Percentiles rank a stretch among this genome's conserved stretches.
These are phyloP conservation scores for Aporrectodea caliginosa DNA, from an alignment of 1,140 invertebrate species.

Conservation along the genomic window DNA sequence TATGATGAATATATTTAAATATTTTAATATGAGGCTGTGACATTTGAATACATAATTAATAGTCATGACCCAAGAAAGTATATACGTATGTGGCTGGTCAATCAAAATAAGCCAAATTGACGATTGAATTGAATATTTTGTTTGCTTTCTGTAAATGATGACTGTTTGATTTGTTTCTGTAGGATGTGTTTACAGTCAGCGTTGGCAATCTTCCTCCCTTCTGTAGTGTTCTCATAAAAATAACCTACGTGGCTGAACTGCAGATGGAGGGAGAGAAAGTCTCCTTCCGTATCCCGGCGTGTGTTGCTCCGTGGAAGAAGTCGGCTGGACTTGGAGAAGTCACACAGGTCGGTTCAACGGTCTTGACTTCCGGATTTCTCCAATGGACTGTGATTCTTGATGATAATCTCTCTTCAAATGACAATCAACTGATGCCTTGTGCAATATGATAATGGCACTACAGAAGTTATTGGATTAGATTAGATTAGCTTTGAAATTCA, in stretches of 20 bases:
- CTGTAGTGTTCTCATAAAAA: conserved; percentile 55
- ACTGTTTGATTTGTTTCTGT: conserved; percentile 14
- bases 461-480: too few relatives aligned
- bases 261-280: conserved; percentile 55
- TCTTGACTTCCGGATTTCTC: too few relatives aligned
- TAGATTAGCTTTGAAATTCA: too few relatives aligned
- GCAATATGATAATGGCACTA: too few relatives aligned
- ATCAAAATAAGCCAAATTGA: not conserved
- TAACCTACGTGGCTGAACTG: conserved; percentile 58
- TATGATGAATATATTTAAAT: too few relatives aligned
- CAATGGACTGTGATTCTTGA: too few relatives aligned
- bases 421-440: too few relatives aligned
- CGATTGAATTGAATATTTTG: not conserved
- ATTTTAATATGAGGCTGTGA: too few relatives aligned
- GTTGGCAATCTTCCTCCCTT: conserved; percentile 57
- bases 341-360: too few relatives aligned
- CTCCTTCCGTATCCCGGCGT: conserved; percentile 53
- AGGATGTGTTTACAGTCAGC: conserved; percentile 56
- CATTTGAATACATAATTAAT: too few relatives aligned
- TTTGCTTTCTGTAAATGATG: not conserved
- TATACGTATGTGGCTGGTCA: not conserved
- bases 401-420: too few relatives aligned
- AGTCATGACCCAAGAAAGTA: too few relatives aligned
- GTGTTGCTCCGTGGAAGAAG: conserved; percentile 54
- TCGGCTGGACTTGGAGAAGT: conserved; percentile 40